Evolutionary conservation across 1,140 invertebrate genomes (phyloP), one percentile per base, ranked within the genome.

Genomic region (Lithobius niger): DNA sequence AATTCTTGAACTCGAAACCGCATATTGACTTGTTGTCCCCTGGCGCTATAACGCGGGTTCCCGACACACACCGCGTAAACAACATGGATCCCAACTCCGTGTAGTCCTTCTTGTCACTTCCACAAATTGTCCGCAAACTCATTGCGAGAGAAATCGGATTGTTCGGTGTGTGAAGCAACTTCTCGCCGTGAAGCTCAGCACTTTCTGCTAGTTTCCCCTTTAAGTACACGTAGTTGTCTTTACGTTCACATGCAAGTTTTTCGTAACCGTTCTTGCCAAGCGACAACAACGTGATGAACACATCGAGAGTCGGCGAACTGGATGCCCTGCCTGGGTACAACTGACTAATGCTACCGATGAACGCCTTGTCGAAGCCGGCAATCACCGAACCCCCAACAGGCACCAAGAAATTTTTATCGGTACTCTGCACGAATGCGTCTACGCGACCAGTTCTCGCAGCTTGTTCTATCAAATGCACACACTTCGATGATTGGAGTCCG

Each of bases 351-450:
- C 77, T 71, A 58, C 79, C 74, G 21, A 88, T 67, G 15, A 83
- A 65, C 27, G 71, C 69, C 61, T 78, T 74, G 62, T 88, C 77
- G 69, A 84, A 86, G 0, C 83, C 83, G 43, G 82, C 84, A 57
- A 90, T 80, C 26, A 93, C 76, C 15, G 86, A 78, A 1, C 88
- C 89, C 31, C 89, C 88, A 18, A 93, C 89, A 49, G 88, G 88
- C 22, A 92, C 86, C 69, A 90, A 70, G 47, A 92, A 82, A 70
- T 93, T 93, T 68, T 92, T 93, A 68, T 93, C 88, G 19, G 83
- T 84, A 64, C 86, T 89, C 66, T 92, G 88, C 55, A 91, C 83
- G 70, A 88, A 83, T 2, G 80, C 79, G 73, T 90, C 86, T 0
- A 91, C 71, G 54, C 85, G 72, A 25, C 84, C 84, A 57, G 76